Evolutionary conservation across 2,888 invertebrate species (phyloP).

Genomic region (Phragmatobia fuliginosa): DNA sequence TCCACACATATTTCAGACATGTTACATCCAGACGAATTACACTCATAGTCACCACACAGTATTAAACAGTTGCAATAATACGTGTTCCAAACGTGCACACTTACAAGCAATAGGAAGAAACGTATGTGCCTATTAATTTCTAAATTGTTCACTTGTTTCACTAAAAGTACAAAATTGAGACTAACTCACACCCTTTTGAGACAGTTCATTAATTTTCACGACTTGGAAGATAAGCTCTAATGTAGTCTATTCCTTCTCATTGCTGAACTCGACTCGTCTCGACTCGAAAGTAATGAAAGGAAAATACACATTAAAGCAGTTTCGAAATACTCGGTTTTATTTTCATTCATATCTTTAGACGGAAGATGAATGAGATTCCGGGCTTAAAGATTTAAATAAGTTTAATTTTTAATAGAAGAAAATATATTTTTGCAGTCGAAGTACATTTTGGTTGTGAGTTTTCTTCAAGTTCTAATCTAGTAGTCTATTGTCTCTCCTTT

Average conservation of each 20-base stretch:
- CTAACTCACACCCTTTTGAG: conserved; percentile 15
- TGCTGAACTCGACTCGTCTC: conserved; percentile 13
- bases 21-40: background rate
- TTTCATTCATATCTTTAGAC: conserved; percentile 1
- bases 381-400: background rate
- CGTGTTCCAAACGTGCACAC: background rate
- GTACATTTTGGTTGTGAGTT: background rate
- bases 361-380: background rate
- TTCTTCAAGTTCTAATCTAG: too few relatives aligned
- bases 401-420: background rate
- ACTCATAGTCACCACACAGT: background rate
- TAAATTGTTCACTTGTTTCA: conserved; percentile 22
- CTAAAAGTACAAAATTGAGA: conserved; percentile 18
- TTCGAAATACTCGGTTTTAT: conserved; percentile 12
- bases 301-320: conserved; percentile 20
- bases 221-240: conserved; percentile 32
- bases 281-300: conserved; percentile 25
- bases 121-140: background rate
- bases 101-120: background rate
- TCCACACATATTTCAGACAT: background rate
- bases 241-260: conserved; percentile 26
- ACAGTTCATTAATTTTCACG: conserved; percentile 42
- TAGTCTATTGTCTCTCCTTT: too few relatives aligned
- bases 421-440: background rate
- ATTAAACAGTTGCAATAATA: background rate